phyloP scores from a whole-genome alignment of 2,113 vertebrate genomes.

The Mus pahari region DNA sequence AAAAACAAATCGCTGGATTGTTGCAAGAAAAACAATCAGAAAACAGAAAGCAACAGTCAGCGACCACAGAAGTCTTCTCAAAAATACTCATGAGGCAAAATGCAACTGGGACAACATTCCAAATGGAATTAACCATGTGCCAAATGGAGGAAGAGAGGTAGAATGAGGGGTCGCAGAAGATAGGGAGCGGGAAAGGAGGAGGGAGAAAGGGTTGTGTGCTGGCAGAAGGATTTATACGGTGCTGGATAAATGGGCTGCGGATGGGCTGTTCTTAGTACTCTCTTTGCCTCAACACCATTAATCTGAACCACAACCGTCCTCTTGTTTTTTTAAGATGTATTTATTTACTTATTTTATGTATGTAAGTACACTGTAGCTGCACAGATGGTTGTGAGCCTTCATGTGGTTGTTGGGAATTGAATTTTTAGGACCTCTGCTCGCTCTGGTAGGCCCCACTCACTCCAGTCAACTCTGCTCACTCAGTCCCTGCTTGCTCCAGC shows the following conservation, averaged over 20 bases:
- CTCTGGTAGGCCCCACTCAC: no score
- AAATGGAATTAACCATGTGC: background rate
- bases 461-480: no score
- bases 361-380: no score
- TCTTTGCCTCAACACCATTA: background rate
- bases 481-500: no score
- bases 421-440: no score
- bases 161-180: no score
- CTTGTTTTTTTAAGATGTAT: no score
- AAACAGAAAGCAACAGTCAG: slow-evolving; percentile 7
- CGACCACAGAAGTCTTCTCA: background rate
- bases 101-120: background rate
- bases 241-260: background rate
- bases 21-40: background rate
- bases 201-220: background rate
- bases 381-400: no score
- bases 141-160: background rate
- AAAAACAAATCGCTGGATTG: slow-evolving; percentile 21
- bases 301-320: background rate
- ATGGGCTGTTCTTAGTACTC: background rate
- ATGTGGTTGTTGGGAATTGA: no score
- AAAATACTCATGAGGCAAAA: slow-evolving; percentile 11
- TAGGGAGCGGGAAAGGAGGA: background rate
- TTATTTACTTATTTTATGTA: no score
- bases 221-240: background rate